These are phyloP conservation scores for Bubalus kerabau DNA, from an alignment of 2,113 vertebrate genomes.

Conservation along the genomic window DNA sequence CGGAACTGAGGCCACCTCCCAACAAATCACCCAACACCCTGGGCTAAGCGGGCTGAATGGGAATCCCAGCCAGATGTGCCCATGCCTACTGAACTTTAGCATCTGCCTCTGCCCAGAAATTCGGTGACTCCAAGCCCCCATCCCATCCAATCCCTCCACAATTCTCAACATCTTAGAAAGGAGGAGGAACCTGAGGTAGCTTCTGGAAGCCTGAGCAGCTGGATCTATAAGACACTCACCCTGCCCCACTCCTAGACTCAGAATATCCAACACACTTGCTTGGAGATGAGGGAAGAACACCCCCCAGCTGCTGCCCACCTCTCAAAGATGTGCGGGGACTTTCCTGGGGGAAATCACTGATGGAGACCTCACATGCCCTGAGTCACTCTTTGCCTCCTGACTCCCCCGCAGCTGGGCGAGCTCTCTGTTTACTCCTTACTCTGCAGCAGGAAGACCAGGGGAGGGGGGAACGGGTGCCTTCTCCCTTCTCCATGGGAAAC, in stretches of 20 bases:
- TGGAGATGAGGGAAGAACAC: background rate
- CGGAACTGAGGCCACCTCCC: background rate
- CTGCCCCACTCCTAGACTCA: background rate
- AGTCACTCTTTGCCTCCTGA: slow-evolving; percentile 31
- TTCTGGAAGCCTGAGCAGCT: background rate
- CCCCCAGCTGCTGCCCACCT: background rate
- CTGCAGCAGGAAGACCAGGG: background rate
- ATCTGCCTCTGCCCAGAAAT: background rate
- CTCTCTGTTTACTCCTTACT: slow-evolving; percentile 2
- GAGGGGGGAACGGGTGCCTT: background rate
- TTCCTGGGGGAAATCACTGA: background rate
- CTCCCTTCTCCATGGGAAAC: slow-evolving; percentile 40
- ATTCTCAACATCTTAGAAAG: background rate
- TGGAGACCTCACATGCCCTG: background rate
- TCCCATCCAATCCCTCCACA: background rate
- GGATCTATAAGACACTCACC: background rate
- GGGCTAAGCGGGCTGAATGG: background rate
- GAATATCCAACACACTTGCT: background rate
- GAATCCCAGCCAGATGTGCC: background rate
- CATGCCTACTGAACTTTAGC: background rate
- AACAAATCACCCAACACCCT: background rate
- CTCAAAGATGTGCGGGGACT: background rate
- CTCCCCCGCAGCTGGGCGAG: background rate
- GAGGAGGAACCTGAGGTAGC: background rate
- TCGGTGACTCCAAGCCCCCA: background rate